Evolutionary conservation across 2,113 vertebrate genomes (phyloP), one percentile per base, ranked within the genome.

Genomic region (Chamaea fasciata): DNA sequence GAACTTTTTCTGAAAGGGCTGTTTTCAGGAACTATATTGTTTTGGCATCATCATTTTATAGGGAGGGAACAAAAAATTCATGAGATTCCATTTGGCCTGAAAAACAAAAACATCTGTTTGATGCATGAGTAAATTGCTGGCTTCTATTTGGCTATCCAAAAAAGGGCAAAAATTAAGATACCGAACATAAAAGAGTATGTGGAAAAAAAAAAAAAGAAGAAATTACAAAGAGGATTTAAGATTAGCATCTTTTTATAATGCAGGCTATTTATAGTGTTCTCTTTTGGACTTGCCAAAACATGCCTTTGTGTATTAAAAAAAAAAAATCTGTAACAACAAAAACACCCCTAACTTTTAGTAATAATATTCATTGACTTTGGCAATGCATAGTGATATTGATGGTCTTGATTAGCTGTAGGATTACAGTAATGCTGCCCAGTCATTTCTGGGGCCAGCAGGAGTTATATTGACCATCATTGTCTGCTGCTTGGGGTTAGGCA

Each of bases 101-200:
- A 97, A 97, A 97, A 94, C 96, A 97, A 95, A 97, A 98, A 96
- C 96, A 97, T 97, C 96, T 98, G 96, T 96, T 95, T 97, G 96
- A 90, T 97, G 95, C 97, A 69, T 82, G 95, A 97, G 88, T 91
- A 87, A 89, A 97, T 95, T 94, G 64, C 90, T 97, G 93, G 55
- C 71, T 97, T 97, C 83, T 92, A 94, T 96, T 96, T 96, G 94
- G 81, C 81, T 81, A 77, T 94, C 97, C 94, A 90, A 97, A 97
- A 97, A 96, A 86, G 86, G 95, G 81, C 80, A 98, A 96, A 97
- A 96, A 91, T 90, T 90, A 96, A 94, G 93, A 96, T 97, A 96
- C 39, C 3, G 6, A 96, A 95, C 85, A 96, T 97, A 94, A 98
- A 98, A 97, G 92, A 83, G 49, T 94, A 94, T 81, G 91, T 74